Evolutionary conservation across 2,888 invertebrate species (phyloP), one percentile per base, ranked within the genome.

Genomic region (Euphydryas editha): DNA sequence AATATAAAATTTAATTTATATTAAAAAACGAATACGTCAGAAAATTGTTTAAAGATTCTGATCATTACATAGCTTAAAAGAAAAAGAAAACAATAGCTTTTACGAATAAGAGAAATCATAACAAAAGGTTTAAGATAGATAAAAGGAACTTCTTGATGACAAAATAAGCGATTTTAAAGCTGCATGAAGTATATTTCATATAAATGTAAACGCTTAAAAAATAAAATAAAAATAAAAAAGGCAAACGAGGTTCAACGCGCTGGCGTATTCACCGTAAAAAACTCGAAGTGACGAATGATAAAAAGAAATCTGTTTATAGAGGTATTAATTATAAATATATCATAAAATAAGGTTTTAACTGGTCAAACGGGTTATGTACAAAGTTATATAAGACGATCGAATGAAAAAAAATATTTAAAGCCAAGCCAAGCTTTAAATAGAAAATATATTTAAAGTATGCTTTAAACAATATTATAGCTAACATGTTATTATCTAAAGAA

Each of bases 211-310:
- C 20, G 47, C 2, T 3, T 5, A 13, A 13, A 13, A 11, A 47
- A 47, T 18, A 47, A 51, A 51, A n/a, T 2, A 15, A 24, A 24
- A 51, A n/a, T 15, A 15, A 44, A 11, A 15, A 49, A 20, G 10
- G 5, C 18, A 20, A 21, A 47, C 18, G 5, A 47, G 20, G 47
- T 47, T 47, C 47, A 47, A 20, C 47, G 47, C 20, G 47, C 47
- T 20, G 21, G 47, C 13, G 5, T 47, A 20, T 47, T 47, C 47
- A 47, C 13, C 47, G 47, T 47, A 47, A 21, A 47, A 47, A 47
- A 47, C 21, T 47, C 47, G 20, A 47, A 47, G 13, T 47, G 47
- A 47, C 20, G 47, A 20, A 13, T 47, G 13, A 11, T 47, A 20
- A 21, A 47, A 47, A 47, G 47, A 47, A 47, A 47, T 47, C 20